phyloP scores from a whole-genome alignment of 2,888 invertebrate species.

The Dendrolimus pini region DNA sequence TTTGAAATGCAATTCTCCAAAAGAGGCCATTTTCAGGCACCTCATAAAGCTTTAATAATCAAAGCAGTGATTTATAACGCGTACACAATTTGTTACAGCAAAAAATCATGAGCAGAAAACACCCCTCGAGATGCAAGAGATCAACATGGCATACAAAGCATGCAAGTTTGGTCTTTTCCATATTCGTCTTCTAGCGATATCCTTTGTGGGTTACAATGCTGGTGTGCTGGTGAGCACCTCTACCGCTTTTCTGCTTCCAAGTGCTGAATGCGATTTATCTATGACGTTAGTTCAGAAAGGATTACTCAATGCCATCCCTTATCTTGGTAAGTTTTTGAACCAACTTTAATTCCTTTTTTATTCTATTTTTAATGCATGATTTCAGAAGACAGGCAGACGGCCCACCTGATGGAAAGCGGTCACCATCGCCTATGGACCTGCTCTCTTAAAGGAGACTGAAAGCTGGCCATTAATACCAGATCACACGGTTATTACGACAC shows the following conservation, averaged over 20 bases:
- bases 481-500: no score
- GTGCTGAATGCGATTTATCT: constrained; percentile 52
- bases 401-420: no score
- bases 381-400: no score
- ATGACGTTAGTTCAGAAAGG: constrained; percentile 53
- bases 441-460: no score
- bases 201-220: constrained; percentile 31
- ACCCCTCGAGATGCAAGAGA: constrained; percentile 44
- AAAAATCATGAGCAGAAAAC: constrained; percentile 22
- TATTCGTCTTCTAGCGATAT: constrained; percentile 29
- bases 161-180: constrained; percentile 51
- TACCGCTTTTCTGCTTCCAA: constrained; percentile 45
- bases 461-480: no score
- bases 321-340: constrained; percentile 36
- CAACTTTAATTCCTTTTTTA: no score
- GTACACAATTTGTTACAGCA: constrained; percentile 21
- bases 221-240: constrained; percentile 37
- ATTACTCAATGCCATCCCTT: constrained; percentile 48
- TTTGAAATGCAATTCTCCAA: no score
- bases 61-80: no score
- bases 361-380: no score
- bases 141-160: constrained; percentile 41
- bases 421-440: no score
- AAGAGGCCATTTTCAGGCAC: no score
- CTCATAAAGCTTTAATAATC: no score